Conservation (phyloP, 2,113 vertebrate species). For the Peucedramus taeniatus region DNA sequence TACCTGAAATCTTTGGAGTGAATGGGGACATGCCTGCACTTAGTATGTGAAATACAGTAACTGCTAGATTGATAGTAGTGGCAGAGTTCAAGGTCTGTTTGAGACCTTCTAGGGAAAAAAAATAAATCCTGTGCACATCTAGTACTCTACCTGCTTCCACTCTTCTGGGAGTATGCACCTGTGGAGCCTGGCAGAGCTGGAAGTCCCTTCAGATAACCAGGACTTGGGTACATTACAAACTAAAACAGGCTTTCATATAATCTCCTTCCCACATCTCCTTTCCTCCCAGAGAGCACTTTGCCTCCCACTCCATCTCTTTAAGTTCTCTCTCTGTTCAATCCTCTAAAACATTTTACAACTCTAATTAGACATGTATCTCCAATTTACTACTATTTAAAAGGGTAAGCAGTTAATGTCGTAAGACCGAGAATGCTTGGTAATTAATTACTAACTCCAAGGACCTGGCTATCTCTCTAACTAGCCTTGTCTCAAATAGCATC, state of each 20-base stretch:
- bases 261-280: conserved; percentile 4
- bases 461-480: conserved; percentile 67
- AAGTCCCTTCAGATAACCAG: background rate
- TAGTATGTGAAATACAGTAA: background rate
- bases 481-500: conserved; percentile 62
- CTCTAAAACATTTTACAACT: conserved; percentile 68
- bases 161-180: background rate
- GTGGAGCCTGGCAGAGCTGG: background rate
- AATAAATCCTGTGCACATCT: background rate
- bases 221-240: background rate
- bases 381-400: conserved; percentile 79
- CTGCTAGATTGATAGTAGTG: background rate
- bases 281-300: conserved; percentile 11
- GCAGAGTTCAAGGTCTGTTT: background rate
- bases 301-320: conserved; percentile 36
- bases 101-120: background rate
- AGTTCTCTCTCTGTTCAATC: conserved; percentile 51
- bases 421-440: conserved; percentile 70
- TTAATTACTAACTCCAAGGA: conserved; percentile 78
- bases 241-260: background rate
- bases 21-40: background rate
- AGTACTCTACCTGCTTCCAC: background rate
- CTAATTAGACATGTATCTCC: conserved; percentile 74
- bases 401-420: conserved; percentile 72
- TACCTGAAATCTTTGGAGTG: background rate